Conservation (phyloP, 2,797 vertebrate species). For the Crenichthys baileyi region DNA sequence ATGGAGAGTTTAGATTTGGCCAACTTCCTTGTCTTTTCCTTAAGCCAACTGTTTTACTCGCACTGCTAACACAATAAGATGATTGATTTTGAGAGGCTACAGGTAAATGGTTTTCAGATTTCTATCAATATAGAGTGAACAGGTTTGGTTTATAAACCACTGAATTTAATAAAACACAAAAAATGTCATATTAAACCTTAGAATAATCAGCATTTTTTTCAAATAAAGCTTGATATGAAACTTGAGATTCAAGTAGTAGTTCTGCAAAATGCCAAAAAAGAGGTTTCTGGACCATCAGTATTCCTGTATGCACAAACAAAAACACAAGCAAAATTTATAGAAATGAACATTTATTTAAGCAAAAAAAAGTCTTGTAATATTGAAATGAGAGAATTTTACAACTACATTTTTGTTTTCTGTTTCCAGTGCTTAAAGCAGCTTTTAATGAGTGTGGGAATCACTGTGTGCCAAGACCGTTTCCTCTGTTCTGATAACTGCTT, state of each 20-base stretch:
- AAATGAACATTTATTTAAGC: background rate
- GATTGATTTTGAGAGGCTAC: background rate
- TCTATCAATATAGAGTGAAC: no score
- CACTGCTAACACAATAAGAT: background rate
- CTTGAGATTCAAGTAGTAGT: background rate
- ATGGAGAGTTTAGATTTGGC: constrained; percentile 12
- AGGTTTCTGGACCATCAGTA: no score
- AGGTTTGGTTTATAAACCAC: background rate
- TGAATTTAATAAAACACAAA: background rate
- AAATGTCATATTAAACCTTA: background rate
- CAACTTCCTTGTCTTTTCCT: constrained; percentile 23
- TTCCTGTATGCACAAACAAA: background rate
- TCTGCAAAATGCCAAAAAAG: background rate
- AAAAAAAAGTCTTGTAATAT: background rate
- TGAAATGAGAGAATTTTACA: background rate
- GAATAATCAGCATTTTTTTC: background rate
- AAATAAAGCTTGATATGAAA: background rate
- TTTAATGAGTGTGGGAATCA: constrained; percentile 1
- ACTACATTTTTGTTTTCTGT: background rate
- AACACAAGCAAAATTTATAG: background rate
- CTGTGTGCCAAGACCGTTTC: constrained; percentile 46
- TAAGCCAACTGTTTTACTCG: background rate
- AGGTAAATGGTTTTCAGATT: background rate
- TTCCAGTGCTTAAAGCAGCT: background rate
- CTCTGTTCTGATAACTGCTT: constrained; percentile 46